A percentile compares a stretch with the other conserved stretches of the same genome.
Conservation (phyloP, 2,113 vertebrate genomes). For the Shinisaurus crocodilurus region DNA sequence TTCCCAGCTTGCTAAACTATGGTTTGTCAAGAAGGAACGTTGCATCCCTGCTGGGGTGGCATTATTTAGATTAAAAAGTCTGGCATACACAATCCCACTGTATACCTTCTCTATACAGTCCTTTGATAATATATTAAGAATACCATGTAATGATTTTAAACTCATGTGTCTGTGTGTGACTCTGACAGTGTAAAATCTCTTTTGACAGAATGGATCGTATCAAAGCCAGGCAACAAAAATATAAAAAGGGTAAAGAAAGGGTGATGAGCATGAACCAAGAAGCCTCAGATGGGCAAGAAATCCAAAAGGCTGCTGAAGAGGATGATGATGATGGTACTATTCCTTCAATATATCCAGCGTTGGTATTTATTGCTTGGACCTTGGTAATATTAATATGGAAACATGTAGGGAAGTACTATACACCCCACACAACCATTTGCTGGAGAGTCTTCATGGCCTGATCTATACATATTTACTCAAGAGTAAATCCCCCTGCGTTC, state of each 20-base stretch:
- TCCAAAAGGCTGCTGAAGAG: conserved; percentile 83
- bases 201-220: conserved; percentile 95
- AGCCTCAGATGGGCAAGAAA: conserved; percentile 85
- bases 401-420: not conserved
- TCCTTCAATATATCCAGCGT: not conserved
- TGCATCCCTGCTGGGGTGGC: not conserved
- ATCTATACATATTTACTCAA: not conserved
- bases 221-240: conserved; percentile 96
- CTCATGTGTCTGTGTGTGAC: rapidly evolving
- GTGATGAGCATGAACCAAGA: conserved; percentile 92
- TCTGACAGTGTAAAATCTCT: conserved; percentile 25
- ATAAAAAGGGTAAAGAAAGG: conserved; percentile 97
- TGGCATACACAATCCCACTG: not conserved
- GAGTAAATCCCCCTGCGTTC: not conserved
- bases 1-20: not conserved
- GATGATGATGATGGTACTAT: conserved; percentile 83
- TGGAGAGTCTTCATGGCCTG: not conserved
- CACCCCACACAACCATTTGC: not conserved
- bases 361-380: conserved; percentile 2
- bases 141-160: not conserved
- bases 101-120: not conserved
- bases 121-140: not conserved
- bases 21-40: not conserved
- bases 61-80: not conserved
- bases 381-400: conserved; percentile 30